Evolutionary conservation across 53 echinoderm and acorn worm genomes (phyloP).

Genomic region (Crossaster papposus): DNA sequence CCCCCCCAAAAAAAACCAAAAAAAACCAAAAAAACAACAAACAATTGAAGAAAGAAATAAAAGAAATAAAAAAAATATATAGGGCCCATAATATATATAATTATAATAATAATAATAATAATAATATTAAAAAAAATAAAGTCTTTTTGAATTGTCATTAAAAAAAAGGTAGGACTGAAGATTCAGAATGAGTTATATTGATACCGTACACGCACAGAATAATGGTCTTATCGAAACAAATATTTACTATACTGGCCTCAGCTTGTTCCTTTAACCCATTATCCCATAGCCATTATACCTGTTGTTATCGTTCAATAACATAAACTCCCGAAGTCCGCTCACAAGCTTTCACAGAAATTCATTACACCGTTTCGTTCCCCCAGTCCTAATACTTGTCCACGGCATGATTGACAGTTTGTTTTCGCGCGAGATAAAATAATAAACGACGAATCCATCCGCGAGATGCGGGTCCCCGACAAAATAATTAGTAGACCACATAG

Average conservation of each 20-base stretch:
- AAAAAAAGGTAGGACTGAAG: background rate
- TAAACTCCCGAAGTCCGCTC: slow-evolving; percentile 46
- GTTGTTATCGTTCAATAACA: slow-evolving; percentile 47
- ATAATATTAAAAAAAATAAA: background rate
- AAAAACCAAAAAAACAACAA: too few species aligned
- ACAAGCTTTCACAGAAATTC: slow-evolving; percentile 37
- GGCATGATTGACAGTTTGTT: slow-evolving; percentile 52
- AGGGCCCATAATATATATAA: too few species aligned
- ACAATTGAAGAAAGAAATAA: too few species aligned
- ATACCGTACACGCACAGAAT: background rate
- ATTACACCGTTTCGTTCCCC: slow-evolving; percentile 29
- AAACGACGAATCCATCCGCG: slow-evolving; percentile 31
- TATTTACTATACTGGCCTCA: background rate
- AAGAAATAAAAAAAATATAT: too few species aligned
- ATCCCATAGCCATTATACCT: background rate
- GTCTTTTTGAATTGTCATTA: background rate
- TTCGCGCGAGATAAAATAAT: slow-evolving; percentile 55
- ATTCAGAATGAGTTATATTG: background rate
- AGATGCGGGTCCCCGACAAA: background rate
- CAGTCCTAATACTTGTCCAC: slow-evolving; percentile 23
- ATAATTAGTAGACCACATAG: background rate
- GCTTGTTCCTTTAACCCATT: slow-evolving; percentile 20
- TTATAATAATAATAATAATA: too few species aligned
- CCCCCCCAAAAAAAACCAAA: too few species aligned
- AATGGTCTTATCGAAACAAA: background rate